These are phyloP conservation scores for Beris chalybata DNA, from an alignment of 2,888 invertebrate genomes.

Conservation along the genomic window DNA sequence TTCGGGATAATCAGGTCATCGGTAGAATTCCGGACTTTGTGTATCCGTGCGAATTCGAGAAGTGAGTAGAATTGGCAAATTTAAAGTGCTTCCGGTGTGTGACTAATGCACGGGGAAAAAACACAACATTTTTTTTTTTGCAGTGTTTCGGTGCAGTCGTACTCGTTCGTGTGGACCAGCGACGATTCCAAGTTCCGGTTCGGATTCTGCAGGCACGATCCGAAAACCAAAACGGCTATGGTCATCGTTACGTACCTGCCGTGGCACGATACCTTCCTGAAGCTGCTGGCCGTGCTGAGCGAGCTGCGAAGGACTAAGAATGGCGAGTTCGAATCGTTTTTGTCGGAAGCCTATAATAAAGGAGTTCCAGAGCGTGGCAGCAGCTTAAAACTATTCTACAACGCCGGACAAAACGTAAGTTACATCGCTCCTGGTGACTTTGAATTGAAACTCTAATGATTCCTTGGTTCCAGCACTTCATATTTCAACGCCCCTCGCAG, in stretches of 20 bases:
- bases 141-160: constrained; percentile 87
- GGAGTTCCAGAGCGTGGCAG: constrained; percentile 71
- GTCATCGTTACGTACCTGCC: constrained; percentile 87
- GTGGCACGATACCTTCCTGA: constrained; percentile 93
- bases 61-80: constrained; percentile 59
- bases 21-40: constrained; percentile 89
- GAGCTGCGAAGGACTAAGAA: constrained; percentile 49
- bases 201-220: constrained; percentile 95
- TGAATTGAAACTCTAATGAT: constrained; percentile 42
- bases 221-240: constrained; percentile 82
- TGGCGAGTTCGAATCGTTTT: constrained; percentile 57
- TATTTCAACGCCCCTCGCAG: constrained; percentile 75
- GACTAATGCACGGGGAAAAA: background rate
- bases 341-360: constrained; percentile 68
- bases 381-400: constrained; percentile 64
- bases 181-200: constrained; percentile 95
- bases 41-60: constrained; percentile 80
- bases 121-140: constrained; percentile 51
- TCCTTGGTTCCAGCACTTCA: constrained; percentile 70
- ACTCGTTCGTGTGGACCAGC: constrained; percentile 95
- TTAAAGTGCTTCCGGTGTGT: background rate
- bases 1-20: constrained; percentile 81
- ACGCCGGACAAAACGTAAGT: constrained; percentile 63
- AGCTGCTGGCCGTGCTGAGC: constrained; percentile 50
- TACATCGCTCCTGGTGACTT: background rate